Evolutionary conservation across 2,888 invertebrate genomes (phyloP).

Genomic region (Amblyjoppa fuscipennis): DNA sequence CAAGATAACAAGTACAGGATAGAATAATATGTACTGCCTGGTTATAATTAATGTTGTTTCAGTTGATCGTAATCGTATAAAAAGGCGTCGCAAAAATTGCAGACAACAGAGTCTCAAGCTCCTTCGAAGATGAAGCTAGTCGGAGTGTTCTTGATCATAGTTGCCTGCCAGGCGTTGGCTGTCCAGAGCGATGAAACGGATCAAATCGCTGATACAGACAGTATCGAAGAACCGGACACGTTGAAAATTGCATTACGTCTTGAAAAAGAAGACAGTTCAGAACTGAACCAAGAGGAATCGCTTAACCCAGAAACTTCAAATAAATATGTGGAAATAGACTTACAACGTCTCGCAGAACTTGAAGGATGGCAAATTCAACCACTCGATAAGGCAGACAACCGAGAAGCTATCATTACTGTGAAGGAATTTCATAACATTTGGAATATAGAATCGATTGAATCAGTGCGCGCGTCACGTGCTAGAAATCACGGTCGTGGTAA

Average conservation of each 20-base stretch:
- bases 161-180: constrained; percentile 40
- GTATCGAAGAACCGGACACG: neutral
- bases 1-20: neutral
- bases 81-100: constrained; percentile 14
- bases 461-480: neutral
- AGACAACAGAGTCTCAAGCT: constrained; percentile 48
- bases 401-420: constrained; percentile 52
- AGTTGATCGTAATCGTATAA: constrained; percentile 54
- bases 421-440: constrained; percentile 44
- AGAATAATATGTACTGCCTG: neutral
- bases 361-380: constrained; percentile 57
- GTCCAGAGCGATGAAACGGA: neutral
- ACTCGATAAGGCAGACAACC: constrained; percentile 10
- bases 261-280: constrained; percentile 30
- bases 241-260: constrained; percentile 33
- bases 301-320: neutral
- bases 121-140: constrained; percentile 58
- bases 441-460: constrained; percentile 36
- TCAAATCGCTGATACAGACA: neutral
- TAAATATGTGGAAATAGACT: constrained; percentile 45
- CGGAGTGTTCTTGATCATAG: constrained; percentile 40
- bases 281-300: constrained; percentile 17
- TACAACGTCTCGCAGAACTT: constrained; percentile 31
- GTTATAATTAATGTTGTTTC: constrained; percentile 34
- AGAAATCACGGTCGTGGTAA: neutral